phyloP scores from a whole-genome alignment of 2,113 vertebrate genomes.

The Zingel zingel region DNA sequence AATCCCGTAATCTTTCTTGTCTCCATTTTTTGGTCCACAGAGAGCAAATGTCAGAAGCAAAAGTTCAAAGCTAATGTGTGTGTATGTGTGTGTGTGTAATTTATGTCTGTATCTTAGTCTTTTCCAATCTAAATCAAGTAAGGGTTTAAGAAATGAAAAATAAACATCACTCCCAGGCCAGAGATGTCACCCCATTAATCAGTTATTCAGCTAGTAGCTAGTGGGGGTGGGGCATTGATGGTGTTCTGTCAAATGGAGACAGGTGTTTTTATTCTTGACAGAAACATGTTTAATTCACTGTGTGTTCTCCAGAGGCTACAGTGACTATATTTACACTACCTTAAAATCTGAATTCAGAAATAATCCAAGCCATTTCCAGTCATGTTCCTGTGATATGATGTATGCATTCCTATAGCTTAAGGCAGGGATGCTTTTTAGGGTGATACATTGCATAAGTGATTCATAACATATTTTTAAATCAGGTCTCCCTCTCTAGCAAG shows the following conservation, averaged over 20 bases:
- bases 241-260: neutral
- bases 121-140: conserved; percentile 4
- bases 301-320: neutral
- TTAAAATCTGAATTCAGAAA: neutral
- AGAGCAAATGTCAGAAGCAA: conserved; percentile 41
- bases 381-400: neutral
- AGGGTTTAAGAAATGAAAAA: neutral
- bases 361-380: neutral
- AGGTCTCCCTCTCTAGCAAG: neutral
- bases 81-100: neutral
- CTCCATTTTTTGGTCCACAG: conserved; percentile 35
- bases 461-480: neutral
- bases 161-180: neutral
- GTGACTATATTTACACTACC: neutral
- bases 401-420: neutral
- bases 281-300: neutral
- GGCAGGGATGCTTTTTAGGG: neutral
- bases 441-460: conserved; percentile 2
- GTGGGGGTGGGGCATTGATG: neutral
- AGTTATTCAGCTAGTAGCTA: neutral
- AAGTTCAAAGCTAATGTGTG: conserved; percentile 30
- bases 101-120: neutral
- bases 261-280: neutral
- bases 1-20: conserved; percentile 27
- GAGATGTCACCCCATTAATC: neutral